Evolutionary conservation across 2,888 invertebrate species (phyloP).

Genomic region (Parascotia fuliginaria): DNA sequence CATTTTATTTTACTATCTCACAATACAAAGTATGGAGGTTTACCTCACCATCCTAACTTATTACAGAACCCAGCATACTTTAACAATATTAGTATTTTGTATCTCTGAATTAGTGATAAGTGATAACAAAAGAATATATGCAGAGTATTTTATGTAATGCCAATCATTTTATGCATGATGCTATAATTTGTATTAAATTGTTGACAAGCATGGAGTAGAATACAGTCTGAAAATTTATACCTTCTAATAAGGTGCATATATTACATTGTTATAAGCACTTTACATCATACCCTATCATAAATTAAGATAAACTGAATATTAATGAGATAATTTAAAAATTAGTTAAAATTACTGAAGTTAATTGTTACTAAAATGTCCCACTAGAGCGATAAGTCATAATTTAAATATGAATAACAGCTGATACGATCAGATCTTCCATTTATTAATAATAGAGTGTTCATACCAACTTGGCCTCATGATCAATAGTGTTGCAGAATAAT

Average conservation of each 20-base stretch:
- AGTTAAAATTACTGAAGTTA: slow-evolving; percentile 27
- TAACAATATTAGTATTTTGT: slow-evolving; percentile 1
- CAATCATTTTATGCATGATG: slow-evolving; percentile 11
- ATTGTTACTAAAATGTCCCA: slow-evolving; percentile 24
- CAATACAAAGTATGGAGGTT: neutral
- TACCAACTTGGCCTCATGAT: slow-evolving; percentile 30
- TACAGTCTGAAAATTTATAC: too few relatives aligned
- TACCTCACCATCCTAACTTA: neutral
- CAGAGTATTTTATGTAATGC: slow-evolving; percentile 5
- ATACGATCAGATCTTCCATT: slow-evolving; percentile 27
- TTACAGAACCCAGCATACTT: neutral
- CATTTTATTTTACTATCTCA: neutral
- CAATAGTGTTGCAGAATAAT: slow-evolving; percentile 25
- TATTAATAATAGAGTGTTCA: slow-evolving; percentile 33
- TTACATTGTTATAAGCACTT: slow-evolving; percentile 6
- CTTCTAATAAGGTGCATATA: slow-evolving; percentile 10
- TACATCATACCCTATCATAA: slow-evolving; percentile 11
- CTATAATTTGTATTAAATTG: slow-evolving; percentile 10
- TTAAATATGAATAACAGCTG: slow-evolving; percentile 23
- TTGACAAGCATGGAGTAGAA: too few relatives aligned
- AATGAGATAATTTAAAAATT: slow-evolving; percentile 30
- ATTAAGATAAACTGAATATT: slow-evolving; percentile 26
- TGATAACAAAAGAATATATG: slow-evolving; percentile 10
- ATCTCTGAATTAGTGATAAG: too few relatives aligned
- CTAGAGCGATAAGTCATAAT: slow-evolving; percentile 29